Percentiles rank a stretch among this genome's conserved stretches.
phyloP scores from a whole-genome alignment of 2,888 invertebrate genomes.

The Nemotelus pantherinus region DNA sequence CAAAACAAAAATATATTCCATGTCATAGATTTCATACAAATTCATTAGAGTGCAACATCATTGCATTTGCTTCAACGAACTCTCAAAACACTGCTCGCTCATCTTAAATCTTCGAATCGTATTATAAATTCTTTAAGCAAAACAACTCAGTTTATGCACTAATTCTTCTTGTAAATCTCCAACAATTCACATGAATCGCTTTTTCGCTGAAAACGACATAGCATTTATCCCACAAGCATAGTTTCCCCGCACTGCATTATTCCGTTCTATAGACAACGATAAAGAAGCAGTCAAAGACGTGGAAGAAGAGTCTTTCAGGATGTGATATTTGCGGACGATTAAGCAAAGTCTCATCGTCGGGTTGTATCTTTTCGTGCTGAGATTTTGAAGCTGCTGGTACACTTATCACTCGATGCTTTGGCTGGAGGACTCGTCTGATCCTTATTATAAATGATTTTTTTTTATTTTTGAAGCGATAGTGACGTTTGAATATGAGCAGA shows the following conservation, averaged over 20 bases:
- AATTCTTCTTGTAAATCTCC: background rate
- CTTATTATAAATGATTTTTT: slow-evolving; percentile 32
- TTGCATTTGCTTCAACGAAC: no score
- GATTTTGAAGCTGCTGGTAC: background rate
- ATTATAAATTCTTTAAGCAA: slow-evolving; percentile 1
- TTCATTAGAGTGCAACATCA: no score
- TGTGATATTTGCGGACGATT: slow-evolving; percentile 42
- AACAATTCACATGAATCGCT: slow-evolving; percentile 9
- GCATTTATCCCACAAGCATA: slow-evolving; percentile 22
- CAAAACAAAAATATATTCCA: no score
- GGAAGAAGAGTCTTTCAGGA: slow-evolving; percentile 17
- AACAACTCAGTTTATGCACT: background rate
- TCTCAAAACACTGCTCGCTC: no score
- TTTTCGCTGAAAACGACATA: background rate
- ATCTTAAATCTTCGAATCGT: background rate
- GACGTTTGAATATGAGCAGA: background rate
- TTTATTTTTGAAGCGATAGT: slow-evolving; percentile 26
- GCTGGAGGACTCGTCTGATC: slow-evolving; percentile 20
- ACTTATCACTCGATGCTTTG: slow-evolving; percentile 18
- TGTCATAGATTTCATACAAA: no score
- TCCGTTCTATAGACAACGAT: background rate
- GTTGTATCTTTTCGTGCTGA: slow-evolving; percentile 25
- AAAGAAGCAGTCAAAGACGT: slow-evolving; percentile 29
- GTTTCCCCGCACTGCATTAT: slow-evolving; percentile 23
- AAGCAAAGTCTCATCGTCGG: slow-evolving; percentile 32